Evolutionary conservation across 1,140 invertebrate genomes (phyloP), one percentile per base, ranked within the genome.

Genomic region (Popillia japonica): DNA sequence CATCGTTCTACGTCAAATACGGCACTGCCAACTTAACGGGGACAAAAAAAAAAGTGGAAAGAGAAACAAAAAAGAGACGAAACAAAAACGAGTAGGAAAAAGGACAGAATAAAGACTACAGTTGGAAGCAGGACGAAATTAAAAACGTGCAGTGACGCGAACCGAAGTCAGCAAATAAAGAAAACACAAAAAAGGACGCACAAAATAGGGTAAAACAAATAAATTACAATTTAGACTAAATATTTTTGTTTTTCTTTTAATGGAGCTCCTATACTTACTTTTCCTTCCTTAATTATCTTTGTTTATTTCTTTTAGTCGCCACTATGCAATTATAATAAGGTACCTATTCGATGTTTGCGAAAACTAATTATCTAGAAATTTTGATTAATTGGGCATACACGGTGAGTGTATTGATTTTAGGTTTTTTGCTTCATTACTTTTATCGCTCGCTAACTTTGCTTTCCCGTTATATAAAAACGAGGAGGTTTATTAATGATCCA

Each of bases 181-280:
- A 27, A 22, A 27, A 64, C 17, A 64, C 61, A 27, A 27, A 27
- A 23, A 22, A 27, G n/a, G 17, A 7, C 11, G 61, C 44, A 48
- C 44, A 9, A 64, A 27, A 64, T 22, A 20, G 61, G 10, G 22
- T 64, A 64, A 64, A 27, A 64, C 61, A 64, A 64, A 64, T 64
- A 64, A 64, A 64, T 64, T 64, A 64, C 61, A 64, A 64, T 64
- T 64, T 64, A 64, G 11, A 22, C n/a, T 64, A 64, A 64, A 64
- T 64, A 64, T 64, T 64, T 64, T 64, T 20, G 17, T 22, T 64
- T 22, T 17, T 17, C 23, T 22, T 64, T 27, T 27, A 64, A 64
- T 22, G 61, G 23, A 11, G n/a, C 2, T 64, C 10, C 6, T 27
- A n/a, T 22, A 0, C 11, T 48, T 48, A n/a, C 17, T 48, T 48